Conservation (phyloP, 2,888 invertebrate species). For the Dusona sp. region DNA sequence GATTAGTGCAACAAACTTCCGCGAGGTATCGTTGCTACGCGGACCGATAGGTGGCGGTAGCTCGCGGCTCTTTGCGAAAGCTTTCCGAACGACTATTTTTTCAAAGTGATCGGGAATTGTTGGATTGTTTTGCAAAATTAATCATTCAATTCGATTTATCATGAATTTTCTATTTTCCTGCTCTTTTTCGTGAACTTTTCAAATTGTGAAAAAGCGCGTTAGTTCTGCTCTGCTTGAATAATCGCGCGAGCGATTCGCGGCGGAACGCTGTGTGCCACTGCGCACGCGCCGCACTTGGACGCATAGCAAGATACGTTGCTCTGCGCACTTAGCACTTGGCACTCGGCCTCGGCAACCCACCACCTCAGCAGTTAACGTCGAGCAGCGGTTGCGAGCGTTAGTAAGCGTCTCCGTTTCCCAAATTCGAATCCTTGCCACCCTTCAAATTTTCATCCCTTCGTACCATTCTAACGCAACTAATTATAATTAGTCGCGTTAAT, state of each 20-base stretch:
- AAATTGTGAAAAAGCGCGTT: background rate
- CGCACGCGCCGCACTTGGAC: background rate
- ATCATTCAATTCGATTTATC: background rate
- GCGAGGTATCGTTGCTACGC: background rate
- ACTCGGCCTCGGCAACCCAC: no score
- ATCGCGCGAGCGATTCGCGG: background rate
- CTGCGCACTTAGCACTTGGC: background rate
- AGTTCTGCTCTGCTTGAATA: background rate
- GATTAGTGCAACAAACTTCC: background rate
- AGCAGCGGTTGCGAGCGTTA: background rate
- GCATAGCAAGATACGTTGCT: background rate
- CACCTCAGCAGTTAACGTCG: no score
- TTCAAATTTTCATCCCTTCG: background rate
- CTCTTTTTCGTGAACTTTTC: background rate
- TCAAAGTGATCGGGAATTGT: background rate
- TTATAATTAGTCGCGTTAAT: no score
- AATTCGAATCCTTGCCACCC: background rate
- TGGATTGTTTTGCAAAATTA: background rate
- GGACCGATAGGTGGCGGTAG: background rate
- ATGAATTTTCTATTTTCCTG: background rate
- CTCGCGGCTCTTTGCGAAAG: background rate
- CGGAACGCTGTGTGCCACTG: background rate
- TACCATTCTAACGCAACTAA: background rate
- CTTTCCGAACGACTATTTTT: background rate
- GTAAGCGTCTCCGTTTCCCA: background rate